These are phyloP conservation scores for Heteropelma amictum DNA, from an alignment of 2,888 invertebrate species.

Conservation along the genomic window DNA sequence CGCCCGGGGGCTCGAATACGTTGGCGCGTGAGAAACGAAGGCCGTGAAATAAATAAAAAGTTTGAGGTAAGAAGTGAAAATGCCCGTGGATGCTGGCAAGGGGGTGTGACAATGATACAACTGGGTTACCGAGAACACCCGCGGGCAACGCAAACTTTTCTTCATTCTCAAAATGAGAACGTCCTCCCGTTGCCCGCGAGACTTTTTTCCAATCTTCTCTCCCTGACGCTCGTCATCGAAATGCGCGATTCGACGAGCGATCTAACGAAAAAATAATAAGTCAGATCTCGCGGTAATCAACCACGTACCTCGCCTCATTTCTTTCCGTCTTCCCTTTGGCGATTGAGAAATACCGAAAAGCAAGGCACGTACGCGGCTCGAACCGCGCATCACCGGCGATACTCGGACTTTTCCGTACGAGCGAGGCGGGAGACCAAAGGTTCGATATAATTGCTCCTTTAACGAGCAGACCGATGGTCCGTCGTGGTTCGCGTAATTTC, in stretches of 20 bases:
- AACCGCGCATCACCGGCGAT: background rate
- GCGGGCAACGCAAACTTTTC: conserved; percentile 55
- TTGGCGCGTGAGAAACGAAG: conserved; percentile 38
- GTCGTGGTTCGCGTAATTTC: no score
- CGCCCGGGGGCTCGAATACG: conserved; percentile 16
- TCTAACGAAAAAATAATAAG: no score
- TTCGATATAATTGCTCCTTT: conserved; percentile 53
- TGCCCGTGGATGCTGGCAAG: background rate
- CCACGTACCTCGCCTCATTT: no score
- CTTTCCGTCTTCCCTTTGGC: background rate
- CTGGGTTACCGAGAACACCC: conserved; percentile 59
- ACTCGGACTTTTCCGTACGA: background rate
- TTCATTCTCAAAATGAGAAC: conserved; percentile 26
- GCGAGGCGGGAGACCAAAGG: background rate
- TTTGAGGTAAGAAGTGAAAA: conserved; percentile 20
- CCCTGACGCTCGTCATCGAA: conserved; percentile 21
- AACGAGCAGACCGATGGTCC: conserved; percentile 55
- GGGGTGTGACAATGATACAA: conserved; percentile 40
- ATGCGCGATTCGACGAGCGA: background rate
- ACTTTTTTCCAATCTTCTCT: background rate
- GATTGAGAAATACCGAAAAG: conserved; percentile 42
- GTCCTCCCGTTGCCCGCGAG: conserved; percentile 2
- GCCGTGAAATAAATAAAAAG: conserved; percentile 56
- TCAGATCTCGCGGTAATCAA: no score
- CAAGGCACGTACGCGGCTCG: conserved; percentile 8